These are phyloP conservation scores for Cololabis saira DNA, from an alignment of 2,113 vertebrate species.

Conservation along the genomic window DNA sequence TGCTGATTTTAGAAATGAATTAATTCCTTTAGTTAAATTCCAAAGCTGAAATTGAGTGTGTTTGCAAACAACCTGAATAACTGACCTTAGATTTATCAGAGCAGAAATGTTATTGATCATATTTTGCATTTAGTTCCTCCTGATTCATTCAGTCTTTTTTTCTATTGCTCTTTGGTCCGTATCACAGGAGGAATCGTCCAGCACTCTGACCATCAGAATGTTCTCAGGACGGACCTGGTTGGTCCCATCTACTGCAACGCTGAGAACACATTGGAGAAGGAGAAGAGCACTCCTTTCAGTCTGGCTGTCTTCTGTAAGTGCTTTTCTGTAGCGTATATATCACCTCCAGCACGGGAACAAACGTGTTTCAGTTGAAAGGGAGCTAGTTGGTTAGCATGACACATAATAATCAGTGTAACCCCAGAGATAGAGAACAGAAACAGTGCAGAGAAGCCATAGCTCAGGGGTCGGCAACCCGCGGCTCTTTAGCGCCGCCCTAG, in stretches of 20 bases:
- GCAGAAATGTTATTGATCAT: not conserved
- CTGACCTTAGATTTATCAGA: not conserved
- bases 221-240: constrained; percentile 57
- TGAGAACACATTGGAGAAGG: constrained; percentile 43
- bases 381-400: not conserved
- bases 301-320: constrained; percentile 76
- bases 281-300: constrained; percentile 61
- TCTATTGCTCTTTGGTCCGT: not conserved
- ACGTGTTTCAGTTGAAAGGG: not conserved
- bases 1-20: too few species aligned
- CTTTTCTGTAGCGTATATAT: not conserved
- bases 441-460: not conserved
- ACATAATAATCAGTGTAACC: not conserved
- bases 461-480: too few species aligned
- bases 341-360: not conserved
- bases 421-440: not conserved
- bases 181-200: not conserved
- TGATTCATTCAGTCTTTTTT: not conserved
- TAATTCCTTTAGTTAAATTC: too few species aligned
- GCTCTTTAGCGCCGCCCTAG: too few species aligned
- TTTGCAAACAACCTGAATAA: not conserved
- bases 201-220: constrained; percentile 48
- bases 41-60: not conserved
- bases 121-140: not conserved
- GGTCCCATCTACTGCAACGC: constrained; percentile 67